Evolutionary conservation across 2,888 invertebrate genomes (phyloP).

Genomic region (Meghimatium bilineatum): DNA sequence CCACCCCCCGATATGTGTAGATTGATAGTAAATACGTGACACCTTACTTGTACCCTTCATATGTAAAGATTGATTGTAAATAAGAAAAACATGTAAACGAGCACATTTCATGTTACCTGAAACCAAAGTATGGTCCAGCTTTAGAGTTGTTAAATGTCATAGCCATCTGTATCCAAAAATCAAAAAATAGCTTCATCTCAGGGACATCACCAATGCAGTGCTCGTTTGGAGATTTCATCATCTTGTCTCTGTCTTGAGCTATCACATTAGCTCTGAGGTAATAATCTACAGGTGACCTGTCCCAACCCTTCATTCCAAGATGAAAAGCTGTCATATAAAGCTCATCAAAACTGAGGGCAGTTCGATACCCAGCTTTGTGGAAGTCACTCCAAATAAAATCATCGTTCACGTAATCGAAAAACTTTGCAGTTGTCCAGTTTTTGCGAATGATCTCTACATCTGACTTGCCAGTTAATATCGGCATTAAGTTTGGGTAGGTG

Average conservation of each 20-base stretch:
- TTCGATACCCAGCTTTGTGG: slow-evolving; percentile 18
- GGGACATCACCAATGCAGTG: slow-evolving; percentile 29
- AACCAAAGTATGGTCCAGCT: background rate
- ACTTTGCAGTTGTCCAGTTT: background rate
- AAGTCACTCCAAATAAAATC: too few relatives aligned
- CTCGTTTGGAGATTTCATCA: background rate
- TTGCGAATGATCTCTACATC: background rate
- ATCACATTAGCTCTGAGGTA: slow-evolving; percentile 6
- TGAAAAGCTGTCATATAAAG: slow-evolving; percentile 27
- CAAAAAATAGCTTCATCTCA: background rate
- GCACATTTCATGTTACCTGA: too few relatives aligned
- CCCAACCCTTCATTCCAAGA: slow-evolving; percentile 12
- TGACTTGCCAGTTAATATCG: background rate
- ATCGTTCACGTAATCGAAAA: slow-evolving; percentile 27
- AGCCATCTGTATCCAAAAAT: background rate
- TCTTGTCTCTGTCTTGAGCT: background rate
- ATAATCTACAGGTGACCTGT: slow-evolving; percentile 22
- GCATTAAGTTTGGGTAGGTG: slow-evolving; percentile 26
- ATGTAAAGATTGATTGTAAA: too few relatives aligned
- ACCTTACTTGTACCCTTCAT: too few relatives aligned
- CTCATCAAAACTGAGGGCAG: background rate
- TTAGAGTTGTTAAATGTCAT: background rate
- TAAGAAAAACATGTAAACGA: too few relatives aligned
- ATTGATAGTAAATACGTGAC: too few relatives aligned
- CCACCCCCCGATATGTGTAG: too few relatives aligned